Percentiles rank a stretch among this genome's conserved stretches.
Conservation (phyloP, 2,797 vertebrate genomes). For the Pseudochirops corinnae region DNA sequence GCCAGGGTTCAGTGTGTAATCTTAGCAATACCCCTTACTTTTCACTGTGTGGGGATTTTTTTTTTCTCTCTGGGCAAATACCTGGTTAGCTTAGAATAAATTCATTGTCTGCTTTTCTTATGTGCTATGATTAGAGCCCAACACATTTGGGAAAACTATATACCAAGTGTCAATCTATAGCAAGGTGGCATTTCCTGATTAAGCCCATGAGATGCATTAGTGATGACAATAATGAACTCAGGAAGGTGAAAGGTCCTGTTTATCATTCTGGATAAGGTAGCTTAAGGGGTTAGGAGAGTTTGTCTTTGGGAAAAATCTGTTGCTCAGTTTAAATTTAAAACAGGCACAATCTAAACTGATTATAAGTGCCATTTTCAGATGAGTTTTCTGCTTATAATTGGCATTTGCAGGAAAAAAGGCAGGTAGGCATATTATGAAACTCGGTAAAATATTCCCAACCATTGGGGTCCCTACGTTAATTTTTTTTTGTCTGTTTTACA, state of each 20-base stretch:
- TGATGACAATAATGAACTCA: slow-evolving; percentile 77
- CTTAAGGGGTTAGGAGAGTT: slow-evolving; percentile 73
- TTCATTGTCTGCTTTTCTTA: slow-evolving; percentile 38
- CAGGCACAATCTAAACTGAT: not conserved
- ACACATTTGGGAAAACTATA: slow-evolving; percentile 55
- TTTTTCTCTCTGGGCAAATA: not conserved
- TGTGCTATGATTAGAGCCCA: slow-evolving; percentile 24
- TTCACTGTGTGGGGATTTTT: slow-evolving; percentile 58
- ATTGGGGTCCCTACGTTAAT: slow-evolving; percentile 77
- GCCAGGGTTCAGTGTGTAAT: slow-evolving; percentile 83
- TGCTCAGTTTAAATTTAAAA: slow-evolving; percentile 78
- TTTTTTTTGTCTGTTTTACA: slow-evolving; percentile 85
- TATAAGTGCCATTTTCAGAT: not conserved
- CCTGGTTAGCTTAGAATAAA: slow-evolving; percentile 50
- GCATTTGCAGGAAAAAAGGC: not conserved
- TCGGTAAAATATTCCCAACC: not conserved
- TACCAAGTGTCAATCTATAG: not conserved
- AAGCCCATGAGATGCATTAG: slow-evolving; percentile 80
- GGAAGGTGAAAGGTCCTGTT: slow-evolving; percentile 77
- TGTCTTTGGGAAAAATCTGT: slow-evolving; percentile 78
- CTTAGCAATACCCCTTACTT: slow-evolving; percentile 83
- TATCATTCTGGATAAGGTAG: slow-evolving; percentile 77
- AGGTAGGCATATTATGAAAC: not conserved
- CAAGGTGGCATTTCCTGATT: slow-evolving; percentile 72
- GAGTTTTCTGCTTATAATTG: slow-evolving; percentile 25